phyloP scores from a whole-genome alignment of 2,888 invertebrate species.

The Ctena decussata region DNA sequence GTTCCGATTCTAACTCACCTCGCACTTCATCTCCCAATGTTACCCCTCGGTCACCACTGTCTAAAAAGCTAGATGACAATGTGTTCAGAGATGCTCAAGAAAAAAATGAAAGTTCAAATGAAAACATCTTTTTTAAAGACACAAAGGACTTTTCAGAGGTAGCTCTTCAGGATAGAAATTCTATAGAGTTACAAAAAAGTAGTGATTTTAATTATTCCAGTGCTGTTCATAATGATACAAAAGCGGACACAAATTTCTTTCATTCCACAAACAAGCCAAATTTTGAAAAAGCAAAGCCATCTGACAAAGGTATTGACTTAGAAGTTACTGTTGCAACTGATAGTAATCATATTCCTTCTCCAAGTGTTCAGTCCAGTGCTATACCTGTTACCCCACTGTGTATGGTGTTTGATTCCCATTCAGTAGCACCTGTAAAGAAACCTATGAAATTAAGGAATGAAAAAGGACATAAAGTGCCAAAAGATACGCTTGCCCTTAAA shows the following conservation, averaged over 20 bases:
- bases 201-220: neutral
- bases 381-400: conserved; percentile 41
- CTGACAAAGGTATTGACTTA: neutral
- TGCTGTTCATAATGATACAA: neutral
- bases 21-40: conserved; percentile 34
- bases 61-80: conserved; percentile 48
- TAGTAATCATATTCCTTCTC: neutral
- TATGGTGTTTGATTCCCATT: conserved; percentile 60
- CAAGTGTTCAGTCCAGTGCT: conserved; percentile 22
- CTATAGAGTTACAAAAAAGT: neutral
- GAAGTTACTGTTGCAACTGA: neutral
- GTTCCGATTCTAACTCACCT: conserved; percentile 46
- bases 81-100: conserved; percentile 35
- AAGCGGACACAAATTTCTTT: conserved; percentile 10
- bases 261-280: neutral
- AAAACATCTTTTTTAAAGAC: conserved; percentile 1
- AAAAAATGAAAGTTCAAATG: conserved; percentile 7
- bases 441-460: conserved; percentile 20
- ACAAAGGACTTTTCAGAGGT: neutral
- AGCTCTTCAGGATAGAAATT: neutral
- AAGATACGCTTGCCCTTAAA: conserved; percentile 58
- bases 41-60: conserved; percentile 51
- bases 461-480: conserved; percentile 32
- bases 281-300: neutral
- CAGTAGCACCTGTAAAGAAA: conserved; percentile 24